A percentile compares a stretch with the other conserved stretches of the same genome.
phyloP scores from a whole-genome alignment of 2,888 invertebrate species.

The Sinopyrophorus schimmeli region DNA sequence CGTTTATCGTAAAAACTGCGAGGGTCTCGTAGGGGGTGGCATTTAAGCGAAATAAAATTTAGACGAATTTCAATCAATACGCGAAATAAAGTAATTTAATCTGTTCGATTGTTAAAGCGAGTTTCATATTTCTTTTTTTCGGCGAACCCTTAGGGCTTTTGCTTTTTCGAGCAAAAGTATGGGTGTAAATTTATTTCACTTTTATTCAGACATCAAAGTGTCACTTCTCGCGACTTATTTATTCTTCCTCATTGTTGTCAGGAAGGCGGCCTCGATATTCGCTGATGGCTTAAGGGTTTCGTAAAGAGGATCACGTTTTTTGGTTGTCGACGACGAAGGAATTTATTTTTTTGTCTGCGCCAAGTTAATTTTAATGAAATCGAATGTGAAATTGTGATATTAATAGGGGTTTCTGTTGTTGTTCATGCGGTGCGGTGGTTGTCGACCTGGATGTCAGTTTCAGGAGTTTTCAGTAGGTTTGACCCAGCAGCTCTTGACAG shows the following conservation, averaged over 20 bases:
- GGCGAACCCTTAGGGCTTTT: slow-evolving; percentile 5
- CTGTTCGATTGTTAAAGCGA: neutral
- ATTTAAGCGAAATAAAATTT: no score
- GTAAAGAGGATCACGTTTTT: neutral
- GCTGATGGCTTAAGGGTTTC: neutral
- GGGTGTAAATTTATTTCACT: slow-evolving; percentile 15
- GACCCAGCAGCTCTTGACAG: slow-evolving; percentile 16
- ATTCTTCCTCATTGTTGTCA: neutral
- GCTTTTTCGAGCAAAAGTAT: slow-evolving; percentile 15
- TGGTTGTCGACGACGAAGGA: neutral
- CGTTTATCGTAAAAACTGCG: no score
- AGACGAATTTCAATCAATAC: no score
- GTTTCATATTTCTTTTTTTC: no score
- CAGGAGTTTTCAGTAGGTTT: slow-evolving; percentile 20
- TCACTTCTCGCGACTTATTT: slow-evolving; percentile 9
- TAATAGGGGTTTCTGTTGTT: slow-evolving; percentile 12
- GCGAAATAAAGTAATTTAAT: no score
- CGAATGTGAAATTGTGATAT: slow-evolving; percentile 15
- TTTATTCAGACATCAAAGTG: slow-evolving; percentile 11
- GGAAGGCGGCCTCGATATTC: neutral
- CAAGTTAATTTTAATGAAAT: slow-evolving; percentile 9
- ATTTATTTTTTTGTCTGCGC: neutral
- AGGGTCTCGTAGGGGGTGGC: no score
- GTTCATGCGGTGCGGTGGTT: slow-evolving; percentile 7
- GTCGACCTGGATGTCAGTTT: slow-evolving; percentile 17